These are phyloP conservation scores for Drosophila meridionalis DNA, from an alignment of 2,888 invertebrate species.

Conservation along the genomic window DNA sequence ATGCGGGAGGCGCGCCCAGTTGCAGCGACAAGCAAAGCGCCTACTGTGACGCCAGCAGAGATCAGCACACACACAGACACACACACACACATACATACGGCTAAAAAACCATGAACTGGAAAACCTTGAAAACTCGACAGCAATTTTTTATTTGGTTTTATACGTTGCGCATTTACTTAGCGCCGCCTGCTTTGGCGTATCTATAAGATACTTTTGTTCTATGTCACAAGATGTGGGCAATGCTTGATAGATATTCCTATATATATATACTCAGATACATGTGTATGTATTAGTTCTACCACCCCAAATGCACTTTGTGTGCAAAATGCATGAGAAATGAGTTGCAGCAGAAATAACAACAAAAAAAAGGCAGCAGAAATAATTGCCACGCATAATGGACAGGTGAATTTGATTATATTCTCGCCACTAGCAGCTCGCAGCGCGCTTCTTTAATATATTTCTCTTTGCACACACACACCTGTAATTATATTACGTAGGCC, in stretches of 20 bases:
- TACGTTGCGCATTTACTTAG: slow-evolving; percentile 60
- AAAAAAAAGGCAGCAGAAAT: slow-evolving; percentile 15
- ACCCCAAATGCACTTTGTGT: slow-evolving; percentile 21
- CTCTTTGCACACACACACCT: slow-evolving; percentile 42
- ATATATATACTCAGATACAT: not conserved
- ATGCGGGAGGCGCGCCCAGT: slow-evolving; percentile 58
- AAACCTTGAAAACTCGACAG: slow-evolving; percentile 84
- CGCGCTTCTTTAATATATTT: slow-evolving; percentile 51
- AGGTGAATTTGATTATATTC: slow-evolving; percentile 71
- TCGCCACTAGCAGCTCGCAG: slow-evolving; percentile 37
- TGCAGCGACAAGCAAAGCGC: slow-evolving; percentile 26
- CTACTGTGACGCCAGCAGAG: slow-evolving; percentile 50
- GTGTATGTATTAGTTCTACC: slow-evolving; percentile 5
- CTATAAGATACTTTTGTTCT: slow-evolving; percentile 34
- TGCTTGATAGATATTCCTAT: not conserved
- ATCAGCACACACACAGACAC: slow-evolving; percentile 42
- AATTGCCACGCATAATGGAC: slow-evolving; percentile 70
- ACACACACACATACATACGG: slow-evolving; percentile 16
- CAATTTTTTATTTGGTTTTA: slow-evolving; percentile 59
- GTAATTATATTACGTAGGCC: slow-evolving; percentile 67
- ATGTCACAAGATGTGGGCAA: slow-evolving; percentile 32
- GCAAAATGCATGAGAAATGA: slow-evolving; percentile 53
- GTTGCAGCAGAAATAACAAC: slow-evolving; percentile 51
- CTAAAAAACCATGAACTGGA: slow-evolving; percentile 83
- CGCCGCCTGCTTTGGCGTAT: slow-evolving; percentile 36